Base-by-base conservation (phyloP, 2,797 vertebrate species). In the Cryptoprocta ferox region DNA sequence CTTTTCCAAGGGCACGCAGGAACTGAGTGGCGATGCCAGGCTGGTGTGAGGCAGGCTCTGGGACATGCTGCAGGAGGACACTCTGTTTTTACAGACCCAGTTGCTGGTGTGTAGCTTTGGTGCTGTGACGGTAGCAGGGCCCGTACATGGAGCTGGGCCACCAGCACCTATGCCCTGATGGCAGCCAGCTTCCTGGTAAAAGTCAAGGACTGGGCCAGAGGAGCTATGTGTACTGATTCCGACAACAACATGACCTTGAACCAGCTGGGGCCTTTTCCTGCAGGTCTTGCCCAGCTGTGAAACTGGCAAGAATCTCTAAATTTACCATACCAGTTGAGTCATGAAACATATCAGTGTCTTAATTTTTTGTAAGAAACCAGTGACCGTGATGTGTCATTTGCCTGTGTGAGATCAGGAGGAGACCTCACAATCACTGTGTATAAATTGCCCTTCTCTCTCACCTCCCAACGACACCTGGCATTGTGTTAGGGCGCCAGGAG, bases 171-270 rank as follows among this genome's bases (percentile, higher is more conserved):
- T 59, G 65, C 45, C 82, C 73, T 66, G 59, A 59, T 76, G 93
- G 83, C 68, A 97, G 73, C 87, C 78, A 68, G 63, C 63, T 95
- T 96, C 76, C 80, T 15, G 73, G 53, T 42, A 89, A 96, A 91
- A 80, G 91, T 93, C 86, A 96, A 95, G 87, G 91, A 83, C 91
- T 82, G 78, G 94, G 56, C 93, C 65, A 89, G 88, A 84, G n/a
- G 82, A 97, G 63, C 68, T 12, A 0, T 88, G 28, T 88, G 80
- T 92, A 63, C 56, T 42, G 81, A 90, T 96, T 95, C 87, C 12
- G 70, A 95, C 53, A 89, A 73, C 91, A 93, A 37, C 32, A 13
- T 96, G 97, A 98, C 98, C 97, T 98, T 98, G 95, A 97, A 90
- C 82, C 56, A 81, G 59, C 91, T 37, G 35, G 26, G 81, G 18